phyloP scores from a whole-genome alignment of 2,888 invertebrate genomes.

The Andrena chrysosceles region DNA sequence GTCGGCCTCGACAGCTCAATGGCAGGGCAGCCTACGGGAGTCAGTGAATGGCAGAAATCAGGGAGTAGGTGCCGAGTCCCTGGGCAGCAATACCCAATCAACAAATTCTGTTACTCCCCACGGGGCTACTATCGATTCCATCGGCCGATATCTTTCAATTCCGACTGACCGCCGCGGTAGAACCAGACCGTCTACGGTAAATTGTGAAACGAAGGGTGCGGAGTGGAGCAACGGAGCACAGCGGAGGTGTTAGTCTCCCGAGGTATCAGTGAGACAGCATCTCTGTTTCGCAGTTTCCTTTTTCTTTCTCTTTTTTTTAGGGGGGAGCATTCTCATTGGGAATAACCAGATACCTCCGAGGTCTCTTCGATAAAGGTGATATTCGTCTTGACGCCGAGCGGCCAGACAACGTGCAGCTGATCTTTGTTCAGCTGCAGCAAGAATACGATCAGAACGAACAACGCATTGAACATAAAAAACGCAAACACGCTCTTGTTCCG shows the following conservation, averaged over 20 bases:
- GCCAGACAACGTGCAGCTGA: constrained; percentile 99
- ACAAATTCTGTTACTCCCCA: neutral
- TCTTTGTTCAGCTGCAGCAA: constrained; percentile 99
- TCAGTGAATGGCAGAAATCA: neutral
- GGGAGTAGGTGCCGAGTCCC: neutral
- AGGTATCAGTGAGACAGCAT: constrained; percentile 56
- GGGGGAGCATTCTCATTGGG: constrained; percentile 10
- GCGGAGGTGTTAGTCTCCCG: constrained; percentile 61
- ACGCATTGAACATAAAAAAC: constrained; percentile 99
- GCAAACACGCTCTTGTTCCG: constrained; percentile 99
- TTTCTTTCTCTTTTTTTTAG: neutral
- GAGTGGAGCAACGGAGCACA: constrained; percentile 46
- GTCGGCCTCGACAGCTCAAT: no score
- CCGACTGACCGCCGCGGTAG: neutral
- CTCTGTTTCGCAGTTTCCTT: constrained; percentile 41
- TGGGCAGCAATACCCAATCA: neutral
- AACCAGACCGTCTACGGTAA: neutral
- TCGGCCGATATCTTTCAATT: neutral
- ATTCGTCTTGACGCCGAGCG: constrained; percentile 97
- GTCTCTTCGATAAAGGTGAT: constrained; percentile 97
- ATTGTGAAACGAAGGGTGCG: neutral
- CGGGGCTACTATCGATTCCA: neutral
- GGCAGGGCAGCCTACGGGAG: no score
- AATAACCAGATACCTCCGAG: constrained; percentile 90
- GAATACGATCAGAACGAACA: constrained; percentile 99